Conservation (phyloP, 2,888 invertebrate species). For the Temnothorax unifasciatus region DNA sequence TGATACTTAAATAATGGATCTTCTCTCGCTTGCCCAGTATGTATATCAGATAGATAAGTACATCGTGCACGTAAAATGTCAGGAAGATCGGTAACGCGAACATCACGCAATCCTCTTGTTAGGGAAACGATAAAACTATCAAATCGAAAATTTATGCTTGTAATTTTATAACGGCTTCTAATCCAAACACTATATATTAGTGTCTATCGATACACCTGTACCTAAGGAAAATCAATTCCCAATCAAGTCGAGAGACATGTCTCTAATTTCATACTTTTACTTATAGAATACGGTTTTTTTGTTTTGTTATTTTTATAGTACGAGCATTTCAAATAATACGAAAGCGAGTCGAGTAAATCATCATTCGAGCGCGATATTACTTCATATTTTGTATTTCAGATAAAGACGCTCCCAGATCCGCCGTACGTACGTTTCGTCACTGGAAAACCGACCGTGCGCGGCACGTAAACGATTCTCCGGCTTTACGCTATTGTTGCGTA, state of each 20-base stretch:
- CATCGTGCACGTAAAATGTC: not conserved
- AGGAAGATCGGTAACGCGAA: slow-evolving; percentile 27
- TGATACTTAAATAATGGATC: slow-evolving; percentile 45
- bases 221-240: not conserved
- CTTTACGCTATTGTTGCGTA: slow-evolving; percentile 34
- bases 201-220: not conserved
- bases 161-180: not conserved
- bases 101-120: slow-evolving; percentile 28
- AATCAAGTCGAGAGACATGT: not conserved
- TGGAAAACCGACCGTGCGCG: not conserved
- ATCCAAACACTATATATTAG: not conserved
- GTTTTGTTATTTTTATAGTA: not conserved
- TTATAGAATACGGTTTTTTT: not conserved
- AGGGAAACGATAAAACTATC: not conserved
- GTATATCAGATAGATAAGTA: slow-evolving; percentile 19
- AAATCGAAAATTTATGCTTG: slow-evolving; percentile 1
- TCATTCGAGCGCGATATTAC: not conserved
- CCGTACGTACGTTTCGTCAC: slow-evolving; percentile 1
- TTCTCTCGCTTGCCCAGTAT: slow-evolving; percentile 26
- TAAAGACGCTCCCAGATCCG: not conserved
- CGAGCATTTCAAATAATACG: not conserved
- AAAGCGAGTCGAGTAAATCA: not conserved
- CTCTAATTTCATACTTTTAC: not conserved
- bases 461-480: slow-evolving; percentile 1
- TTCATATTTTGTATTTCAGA: not conserved